Evolutionary conservation across 1,140 invertebrate genomes (phyloP).

Genomic region (Anagrus nilaparvatae): DNA sequence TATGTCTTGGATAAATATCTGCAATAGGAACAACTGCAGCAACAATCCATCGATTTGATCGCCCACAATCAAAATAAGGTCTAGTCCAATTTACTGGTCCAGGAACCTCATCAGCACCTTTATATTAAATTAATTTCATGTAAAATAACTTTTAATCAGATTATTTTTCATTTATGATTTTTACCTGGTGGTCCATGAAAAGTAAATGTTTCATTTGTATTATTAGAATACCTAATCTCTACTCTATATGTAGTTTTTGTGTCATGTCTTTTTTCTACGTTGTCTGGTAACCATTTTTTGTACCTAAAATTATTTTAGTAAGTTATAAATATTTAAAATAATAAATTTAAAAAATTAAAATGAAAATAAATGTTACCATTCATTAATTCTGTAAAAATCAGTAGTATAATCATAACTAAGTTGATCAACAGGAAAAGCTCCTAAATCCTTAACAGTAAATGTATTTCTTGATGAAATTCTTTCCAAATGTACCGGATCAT

Average conservation of each 20-base stretch:
- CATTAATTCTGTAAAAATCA: slow-evolving; percentile 83
- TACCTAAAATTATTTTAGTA: slow-evolving; percentile 43
- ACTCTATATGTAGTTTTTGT: slow-evolving; percentile 90
- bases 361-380: slow-evolving; percentile 56
- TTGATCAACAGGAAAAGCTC: slow-evolving; percentile 63
- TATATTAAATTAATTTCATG: slow-evolving; percentile 12
- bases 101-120: slow-evolving; percentile 71
- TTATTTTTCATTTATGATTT: slow-evolving; percentile 8
- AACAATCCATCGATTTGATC: slow-evolving; percentile 92
- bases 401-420: slow-evolving; percentile 80
- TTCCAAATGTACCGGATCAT: slow-evolving; percentile 86
- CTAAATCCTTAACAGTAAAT: slow-evolving; percentile 71
- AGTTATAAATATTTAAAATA: background rate
- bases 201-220: slow-evolving; percentile 90
- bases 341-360: background rate
- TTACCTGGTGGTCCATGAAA: slow-evolving; percentile 82
- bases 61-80: slow-evolving; percentile 94
- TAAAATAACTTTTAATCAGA: slow-evolving; percentile 11
- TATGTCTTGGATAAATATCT: slow-evolving; percentile 92
- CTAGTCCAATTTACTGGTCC: slow-evolving; percentile 88
- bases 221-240: slow-evolving; percentile 87
- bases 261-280: slow-evolving; percentile 69
- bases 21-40: slow-evolving; percentile 87
- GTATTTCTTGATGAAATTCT: slow-evolving; percentile 86
- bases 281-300: slow-evolving; percentile 78